These are phyloP conservation scores for Parapristionchus giblindavisi DNA, from an alignment of 2,888 invertebrate genomes.

Conservation along the genomic window DNA sequence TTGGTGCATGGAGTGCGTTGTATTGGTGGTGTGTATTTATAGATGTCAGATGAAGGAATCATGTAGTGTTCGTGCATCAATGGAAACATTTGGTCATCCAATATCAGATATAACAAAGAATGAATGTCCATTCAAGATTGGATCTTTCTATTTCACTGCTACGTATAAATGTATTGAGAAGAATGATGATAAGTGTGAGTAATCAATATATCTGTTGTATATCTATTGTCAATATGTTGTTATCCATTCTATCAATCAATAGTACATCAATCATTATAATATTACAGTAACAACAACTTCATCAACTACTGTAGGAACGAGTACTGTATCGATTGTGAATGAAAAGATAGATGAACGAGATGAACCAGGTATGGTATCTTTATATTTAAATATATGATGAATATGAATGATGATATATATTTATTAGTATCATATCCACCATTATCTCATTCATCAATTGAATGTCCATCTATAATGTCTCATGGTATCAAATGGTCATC, in stretches of 20 bases:
- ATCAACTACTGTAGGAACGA: constrained; percentile 11
- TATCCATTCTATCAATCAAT: background rate
- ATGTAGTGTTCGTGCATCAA: constrained; percentile 4
- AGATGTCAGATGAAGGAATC: constrained; percentile 1
- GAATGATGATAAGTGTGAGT: no score
- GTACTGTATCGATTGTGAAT: constrained; percentile 6
- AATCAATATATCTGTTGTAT: no score
- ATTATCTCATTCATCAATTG: background rate
- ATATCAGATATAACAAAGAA: background rate
- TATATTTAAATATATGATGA: background rate
- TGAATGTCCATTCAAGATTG: background rate
- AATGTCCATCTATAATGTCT: background rate
- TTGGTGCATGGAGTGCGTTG: background rate
- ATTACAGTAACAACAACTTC: constrained; percentile 12
- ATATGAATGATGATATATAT: background rate
- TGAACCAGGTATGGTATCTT: background rate
- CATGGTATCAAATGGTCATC: background rate
- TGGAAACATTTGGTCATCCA: background rate
- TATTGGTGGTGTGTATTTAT: constrained; percentile 6
- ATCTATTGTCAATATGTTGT: no score
- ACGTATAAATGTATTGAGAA: constrained; percentile 14
- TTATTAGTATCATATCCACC: background rate
- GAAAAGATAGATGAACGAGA: background rate
- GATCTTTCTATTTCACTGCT: constrained; percentile 5
- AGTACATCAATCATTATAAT: background rate